Base-by-base conservation (phyloP, 2,113 vertebrate genomes). In the Bagarius yarrelli region DNA sequence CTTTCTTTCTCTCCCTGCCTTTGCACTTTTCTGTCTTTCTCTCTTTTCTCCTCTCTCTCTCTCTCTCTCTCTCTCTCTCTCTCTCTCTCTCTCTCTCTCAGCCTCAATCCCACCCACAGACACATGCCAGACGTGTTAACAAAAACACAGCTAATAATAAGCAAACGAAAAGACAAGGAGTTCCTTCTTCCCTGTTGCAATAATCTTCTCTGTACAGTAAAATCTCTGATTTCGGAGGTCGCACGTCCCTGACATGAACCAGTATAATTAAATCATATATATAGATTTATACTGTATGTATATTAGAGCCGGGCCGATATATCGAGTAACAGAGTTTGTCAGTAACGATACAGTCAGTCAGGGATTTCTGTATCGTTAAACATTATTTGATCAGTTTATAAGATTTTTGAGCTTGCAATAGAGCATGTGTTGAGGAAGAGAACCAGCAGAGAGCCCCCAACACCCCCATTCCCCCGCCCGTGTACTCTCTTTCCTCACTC, bases 61-160 rank as follows among this genome's bases (percentile, higher is more conserved):
- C 25, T 50, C 27, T 52, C 9, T 73, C 30, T 34, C 61, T 64
- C 14, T 64, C 61, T 34, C 25, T 36, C 19, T 67, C 3, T 67
- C 64, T 69, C 8, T 23, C 63, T 23, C 6, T 40, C 34, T 44
- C 1, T 44, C 4, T 69, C 12, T 64, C 27, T 72, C 47, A 50
- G 25, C 16, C 27, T 32, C 70, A 73, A 32, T 21, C 70, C 11
- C 70, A 32, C 50, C 70, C 44, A 72, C 70, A 55, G 11, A 21
- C 25, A 73, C 70, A 32, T 14, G 11, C 4, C 27, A 34, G 50
- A 55, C 32, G 50, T 73, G 27, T 73, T 5, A 55, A 55, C 27
- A 53, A 21, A 53, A 16, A 44, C 69, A 52, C 50, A 72, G 25
- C 69, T 72, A 53, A 52, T 40, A 76, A 57, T 59, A 59, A 32